Evolutionary conservation across 1,140 invertebrate genomes (phyloP).

Genomic region (Phthorimaea operculella): DNA sequence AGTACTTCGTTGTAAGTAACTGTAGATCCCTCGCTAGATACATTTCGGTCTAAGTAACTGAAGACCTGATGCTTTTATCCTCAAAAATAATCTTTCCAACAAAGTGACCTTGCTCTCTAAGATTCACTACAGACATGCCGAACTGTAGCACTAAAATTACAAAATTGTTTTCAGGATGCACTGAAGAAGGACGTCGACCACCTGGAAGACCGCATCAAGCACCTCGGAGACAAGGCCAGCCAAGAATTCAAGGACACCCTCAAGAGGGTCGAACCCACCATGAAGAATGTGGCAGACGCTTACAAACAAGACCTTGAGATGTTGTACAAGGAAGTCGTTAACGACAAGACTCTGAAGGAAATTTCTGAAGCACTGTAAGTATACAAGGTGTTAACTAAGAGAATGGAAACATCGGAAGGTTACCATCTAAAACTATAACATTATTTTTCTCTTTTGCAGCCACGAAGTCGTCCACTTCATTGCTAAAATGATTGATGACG

Average conservation of each 20-base stretch:
- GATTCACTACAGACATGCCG: no score
- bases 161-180: slow-evolving; percentile 14
- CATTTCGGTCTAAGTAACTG: no score
- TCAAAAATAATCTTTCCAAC: no score
- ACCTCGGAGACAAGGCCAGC: slow-evolving; percentile 43
- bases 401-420: no score
- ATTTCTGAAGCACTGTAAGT: slow-evolving; percentile 73
- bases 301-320: slow-evolving; percentile 71
- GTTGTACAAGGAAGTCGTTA: slow-evolving; percentile 72
- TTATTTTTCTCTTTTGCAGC: no score
- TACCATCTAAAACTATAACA: no score
- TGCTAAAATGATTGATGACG: slow-evolving; percentile 54
- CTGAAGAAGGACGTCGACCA: slow-evolving; percentile 41
- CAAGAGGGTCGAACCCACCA: slow-evolving; percentile 71
- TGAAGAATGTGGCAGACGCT: slow-evolving; percentile 69
- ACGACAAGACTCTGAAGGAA: slow-evolving; percentile 74
- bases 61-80: no score
- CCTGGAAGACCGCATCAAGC: slow-evolving; percentile 37
- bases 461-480: slow-evolving; percentile 44
- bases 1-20: slow-evolving; percentile 67
- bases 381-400: background rate
- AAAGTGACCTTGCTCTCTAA: no score
- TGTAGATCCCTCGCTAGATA: no score
- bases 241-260: slow-evolving; percentile 62
- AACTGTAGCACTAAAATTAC: no score